Evolutionary conservation across 1,140 invertebrate genomes (phyloP).

Genomic region (Choristoneura fumiferana): DNA sequence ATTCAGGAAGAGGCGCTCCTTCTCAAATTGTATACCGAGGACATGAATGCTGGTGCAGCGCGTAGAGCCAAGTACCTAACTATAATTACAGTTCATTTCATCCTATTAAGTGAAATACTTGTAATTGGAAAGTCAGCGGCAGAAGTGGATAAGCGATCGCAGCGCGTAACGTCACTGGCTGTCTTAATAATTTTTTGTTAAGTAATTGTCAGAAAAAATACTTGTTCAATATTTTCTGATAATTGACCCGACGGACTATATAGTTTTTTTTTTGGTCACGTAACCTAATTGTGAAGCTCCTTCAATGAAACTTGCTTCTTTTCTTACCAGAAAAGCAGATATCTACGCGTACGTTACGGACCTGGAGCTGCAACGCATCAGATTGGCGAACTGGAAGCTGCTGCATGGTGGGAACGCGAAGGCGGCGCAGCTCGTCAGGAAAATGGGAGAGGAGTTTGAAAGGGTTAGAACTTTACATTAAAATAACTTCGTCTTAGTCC

Average conservation of each 20-base stretch:
- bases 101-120: too few species aligned
- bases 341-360: slow-evolving; percentile 65
- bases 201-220: too few species aligned
- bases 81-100: slow-evolving; percentile 2
- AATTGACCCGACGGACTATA: too few species aligned
- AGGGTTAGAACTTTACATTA: slow-evolving; percentile 54
- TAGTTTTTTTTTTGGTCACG: too few species aligned
- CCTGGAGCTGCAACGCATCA: slow-evolving; percentile 58
- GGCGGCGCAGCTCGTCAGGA: slow-evolving; percentile 51
- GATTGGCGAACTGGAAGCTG: slow-evolving; percentile 59
- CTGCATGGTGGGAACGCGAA: slow-evolving; percentile 57
- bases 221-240: too few species aligned
- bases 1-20: slow-evolving; percentile 59
- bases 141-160: too few species aligned
- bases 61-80: slow-evolving; percentile 50
- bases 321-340: slow-evolving; percentile 53
- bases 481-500: too few species aligned
- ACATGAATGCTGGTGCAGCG: slow-evolving; percentile 54
- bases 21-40: slow-evolving; percentile 60
- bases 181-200: too few species aligned
- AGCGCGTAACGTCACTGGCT: too few species aligned
- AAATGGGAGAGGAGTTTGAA: slow-evolving; percentile 67
- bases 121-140: too few species aligned
- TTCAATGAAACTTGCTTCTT: neutral
- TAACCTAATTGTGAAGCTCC: too few species aligned